These are phyloP conservation scores for Ptychodera flava DNA, from an alignment of 35 echinoderm and acorn worm species.

Conservation along the genomic window DNA sequence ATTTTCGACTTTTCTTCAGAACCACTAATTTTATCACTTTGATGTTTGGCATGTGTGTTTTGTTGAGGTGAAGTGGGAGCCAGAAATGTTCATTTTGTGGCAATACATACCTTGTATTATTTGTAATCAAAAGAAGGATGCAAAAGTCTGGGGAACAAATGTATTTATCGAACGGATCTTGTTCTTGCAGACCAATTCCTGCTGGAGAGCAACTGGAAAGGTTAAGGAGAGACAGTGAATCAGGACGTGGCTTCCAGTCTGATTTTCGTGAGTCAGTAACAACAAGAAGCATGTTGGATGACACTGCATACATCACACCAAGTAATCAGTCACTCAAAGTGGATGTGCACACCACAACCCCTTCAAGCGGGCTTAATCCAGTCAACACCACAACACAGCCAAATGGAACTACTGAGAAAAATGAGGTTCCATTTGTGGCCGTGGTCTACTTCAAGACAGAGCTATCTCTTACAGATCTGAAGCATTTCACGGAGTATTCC, in stretches of 20 bases:
- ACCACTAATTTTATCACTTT: too few relatives aligned
- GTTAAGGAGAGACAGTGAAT: not conserved
- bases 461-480: not conserved
- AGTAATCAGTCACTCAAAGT: not conserved
- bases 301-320: not conserved
- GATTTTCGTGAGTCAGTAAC: not conserved
- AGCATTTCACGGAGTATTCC: slow-evolving; percentile 7
- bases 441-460: not conserved
- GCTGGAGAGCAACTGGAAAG: too few relatives aligned
- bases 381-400: not conserved
- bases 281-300: not conserved
- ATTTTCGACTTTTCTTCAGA: too few relatives aligned
- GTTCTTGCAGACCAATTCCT: too few relatives aligned
- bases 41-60: too few relatives aligned
- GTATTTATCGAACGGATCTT: too few relatives aligned
- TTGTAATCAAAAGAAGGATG: too few relatives aligned
- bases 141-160: too few relatives aligned
- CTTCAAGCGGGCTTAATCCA: not conserved
- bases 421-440: not conserved
- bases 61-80: too few relatives aligned
- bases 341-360: not conserved
- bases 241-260: not conserved
- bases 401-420: not conserved
- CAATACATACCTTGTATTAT: too few relatives aligned
- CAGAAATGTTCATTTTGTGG: too few relatives aligned